Evolutionary conservation across 2,888 invertebrate genomes (phyloP).

Genomic region (Noctua comes): DNA sequence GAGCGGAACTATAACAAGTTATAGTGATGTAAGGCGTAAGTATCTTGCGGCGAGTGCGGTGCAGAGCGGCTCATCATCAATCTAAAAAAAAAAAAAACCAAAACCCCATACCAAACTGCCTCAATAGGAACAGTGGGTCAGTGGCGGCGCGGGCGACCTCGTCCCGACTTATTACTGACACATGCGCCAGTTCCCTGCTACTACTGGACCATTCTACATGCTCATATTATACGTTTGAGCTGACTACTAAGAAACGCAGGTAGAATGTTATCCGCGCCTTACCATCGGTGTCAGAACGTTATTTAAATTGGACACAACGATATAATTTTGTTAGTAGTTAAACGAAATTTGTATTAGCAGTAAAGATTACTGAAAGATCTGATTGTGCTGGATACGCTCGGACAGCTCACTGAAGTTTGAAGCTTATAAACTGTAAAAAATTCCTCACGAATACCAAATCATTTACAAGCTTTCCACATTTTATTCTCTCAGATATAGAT

Average conservation of each 20-base stretch:
- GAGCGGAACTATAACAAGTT: background rate
- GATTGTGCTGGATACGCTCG: background rate
- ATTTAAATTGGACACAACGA: background rate
- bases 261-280: background rate
- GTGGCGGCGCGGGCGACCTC: conserved; percentile 2
- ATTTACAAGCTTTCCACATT: background rate
- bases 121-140: conserved; percentile 27
- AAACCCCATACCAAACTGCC: too few relatives aligned
- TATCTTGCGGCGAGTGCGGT: background rate
- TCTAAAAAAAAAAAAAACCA: too few relatives aligned
- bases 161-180: conserved; percentile 7
- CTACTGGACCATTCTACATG: conserved; percentile 8
- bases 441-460: background rate
- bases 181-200: conserved; percentile 6
- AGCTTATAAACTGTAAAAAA: background rate
- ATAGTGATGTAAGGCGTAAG: background rate
- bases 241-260: background rate
- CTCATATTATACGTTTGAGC: background rate
- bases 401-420: background rate
- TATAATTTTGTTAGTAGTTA: background rate
- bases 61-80: conserved; percentile 6
- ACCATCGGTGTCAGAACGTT: background rate
- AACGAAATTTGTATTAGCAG: background rate
- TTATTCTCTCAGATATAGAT: conserved; percentile 1
- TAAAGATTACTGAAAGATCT: background rate